Base-by-base conservation (phyloP, 2,888 invertebrate genomes). In the Augiades crinisus region DNA sequence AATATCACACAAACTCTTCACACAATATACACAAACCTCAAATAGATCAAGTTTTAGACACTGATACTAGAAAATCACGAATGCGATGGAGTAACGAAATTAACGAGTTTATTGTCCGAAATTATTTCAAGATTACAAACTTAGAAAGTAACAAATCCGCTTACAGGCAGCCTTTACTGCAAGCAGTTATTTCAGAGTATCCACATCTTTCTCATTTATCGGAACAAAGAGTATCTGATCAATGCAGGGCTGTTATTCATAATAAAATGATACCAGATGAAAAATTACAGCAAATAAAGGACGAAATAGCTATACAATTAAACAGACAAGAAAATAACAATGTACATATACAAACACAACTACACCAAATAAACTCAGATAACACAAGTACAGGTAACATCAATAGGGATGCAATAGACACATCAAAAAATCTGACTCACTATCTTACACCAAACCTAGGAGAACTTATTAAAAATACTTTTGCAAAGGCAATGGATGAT, bases 191-290 rank as follows among this genome's bases (percentile, higher is more conserved):
- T 12, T 7, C 16, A 21, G 8, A 40, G 33, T 56, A 45, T 13
- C 59, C 55, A 3, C 36, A 50, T 16, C 19, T 56, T 7, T 17
- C 46, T 8, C 44, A 56, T 13, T 17, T 58, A 22, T 49, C 50
- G 7, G 54, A 58, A 44, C 54, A 58, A 44, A 37, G 56, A 31
- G 19, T 56, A 10, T 27, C 58, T 34, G 56, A 58, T 14, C 56
- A 58, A 22, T 19, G 47, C 5, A 54, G 54, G 41, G 37, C 40
- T 3, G n/a, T n/a, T n/a, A n/a, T n/a, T n/a, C n/a, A n/a, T n/a
- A n/a, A n/a, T n/a, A n/a, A n/a, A n/a, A n/a, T n/a, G n/a, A n/a
- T n/a, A n/a, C n/a, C n/a, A n/a, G n/a, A n/a, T n/a, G n/a, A n/a
- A n/a, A n/a, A n/a, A n/a, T n/a, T n/a, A n/a, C n/a, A n/a, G n/a